Evolutionary conservation across 1,140 invertebrate genomes (phyloP), one percentile per base, ranked within the genome.

Genomic region (Vollenhovia emeryi): DNA sequence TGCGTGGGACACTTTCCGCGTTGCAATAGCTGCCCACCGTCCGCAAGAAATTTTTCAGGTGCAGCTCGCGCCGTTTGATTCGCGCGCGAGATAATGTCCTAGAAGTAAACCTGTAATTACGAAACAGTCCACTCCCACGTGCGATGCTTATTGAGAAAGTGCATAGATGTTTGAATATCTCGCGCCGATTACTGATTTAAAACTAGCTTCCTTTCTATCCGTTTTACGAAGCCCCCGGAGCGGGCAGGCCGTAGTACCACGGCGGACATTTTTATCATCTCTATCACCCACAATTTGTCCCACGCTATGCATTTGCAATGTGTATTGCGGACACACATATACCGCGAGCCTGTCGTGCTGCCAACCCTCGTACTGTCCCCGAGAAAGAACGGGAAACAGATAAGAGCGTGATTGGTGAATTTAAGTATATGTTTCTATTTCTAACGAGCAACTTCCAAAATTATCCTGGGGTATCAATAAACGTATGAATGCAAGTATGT

Each of bases 1-100:
- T 48, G 87, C 87, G 87, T 89, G 87, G 87, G 87, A 89, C 48
- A 88, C 79, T 88, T 87, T 82, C 83, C 48, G 33, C 57, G 86
- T 89, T 88, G 86, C 86, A 30, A 89, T 71, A 88, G 55, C 83
- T 88, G 69, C 75, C 62, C 69, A 85, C 86, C 50, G 60, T 24
- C 24, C 18, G 62, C 40, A 33, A 66, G 75, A 79, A 85, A 88
- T 89, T 89, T 89, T 89, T 88, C 75, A 88, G 82, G 84, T 75
- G 83, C 83, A 89, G 84, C 57, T 76, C 68, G 87, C 73, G 27
- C 59, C 87, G 68, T 73, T 87, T 64, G 71, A 64, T 55, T 64
- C 74, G 50, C 68, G 21, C 21, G 15, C 15, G 9, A 79, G 50
- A 48, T 55, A 52, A 88, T 84, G 55, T 62, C 27, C 64, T 80